Evolutionary conservation across 1,140 invertebrate species (phyloP), one percentile per base, ranked within the genome.

Genomic region (Drosophila guanche): DNA sequence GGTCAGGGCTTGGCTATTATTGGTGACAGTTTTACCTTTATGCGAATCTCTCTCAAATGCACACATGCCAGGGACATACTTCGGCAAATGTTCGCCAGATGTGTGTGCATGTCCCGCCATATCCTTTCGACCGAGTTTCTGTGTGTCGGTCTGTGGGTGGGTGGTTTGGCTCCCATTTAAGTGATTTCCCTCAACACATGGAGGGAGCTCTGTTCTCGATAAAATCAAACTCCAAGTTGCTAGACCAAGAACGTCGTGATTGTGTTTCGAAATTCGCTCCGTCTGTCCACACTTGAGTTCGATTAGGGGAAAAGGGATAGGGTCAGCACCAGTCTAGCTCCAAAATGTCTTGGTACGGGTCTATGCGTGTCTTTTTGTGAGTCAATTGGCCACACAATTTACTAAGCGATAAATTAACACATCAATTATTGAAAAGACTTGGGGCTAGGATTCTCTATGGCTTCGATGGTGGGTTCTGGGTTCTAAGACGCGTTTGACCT

Each of bases 11-110:
- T 25, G 58, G 61, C 81, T 86, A 85, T 85, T 85, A 85, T 86
- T 86, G 84, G 83, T 86, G 81, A 86, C 81, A 86, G 69, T 88
- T 86, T 86, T 88, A 83, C 61, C 68, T 81, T 85, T 85, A 81
- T 85, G 81, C 50, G 77, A 80, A 59, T 61, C 42, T 25, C 62
- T 61, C 43, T 69, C 62, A 58, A 85, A 78, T 62, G 50, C 47
- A 52, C 59, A 80, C 72, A 47, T 63, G 40, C 12, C 22, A 37
- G 42, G 33, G 40, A 59, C 16, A 51, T 48, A 33, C 20, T 53
- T 42, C 50, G 4, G 27, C 14, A 23, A 48, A 45, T 37, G 16
- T 20, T 20, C 16, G 29, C 14, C 33, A 27, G 23, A 33, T n/a
- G 22, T 14, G 23, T 51, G 8, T 4, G 47, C 3, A 10, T 48